These are phyloP conservation scores for Diachasmimorpha longicaudata DNA, from an alignment of 1,140 invertebrate genomes.

Conservation along the genomic window DNA sequence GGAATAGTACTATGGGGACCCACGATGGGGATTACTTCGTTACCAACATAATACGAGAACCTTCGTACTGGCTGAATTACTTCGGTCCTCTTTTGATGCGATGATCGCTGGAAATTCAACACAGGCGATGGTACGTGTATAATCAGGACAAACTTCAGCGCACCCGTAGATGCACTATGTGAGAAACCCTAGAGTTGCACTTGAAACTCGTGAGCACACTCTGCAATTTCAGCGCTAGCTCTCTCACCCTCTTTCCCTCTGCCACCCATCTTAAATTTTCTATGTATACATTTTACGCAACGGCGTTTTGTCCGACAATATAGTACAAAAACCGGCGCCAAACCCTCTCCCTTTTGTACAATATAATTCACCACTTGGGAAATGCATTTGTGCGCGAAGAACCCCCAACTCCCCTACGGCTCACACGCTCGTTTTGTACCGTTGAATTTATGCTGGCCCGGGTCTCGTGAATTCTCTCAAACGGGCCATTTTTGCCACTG, in stretches of 20 bases:
- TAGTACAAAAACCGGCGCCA: no score
- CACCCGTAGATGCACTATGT: not conserved
- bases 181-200: not conserved
- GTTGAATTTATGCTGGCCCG: not conserved
- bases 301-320: not conserved
- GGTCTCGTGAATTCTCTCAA: slow-evolving; percentile 13
- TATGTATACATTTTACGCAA: not conserved
- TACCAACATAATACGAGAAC: not conserved
- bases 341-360: not conserved
- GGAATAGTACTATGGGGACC: not conserved
- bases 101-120: not conserved
- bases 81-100: not conserved
- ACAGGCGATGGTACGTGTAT: not conserved
- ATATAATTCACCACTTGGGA: not conserved
- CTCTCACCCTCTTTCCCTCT: not conserved
- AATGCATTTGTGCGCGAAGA: not conserved
- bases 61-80: not conserved
- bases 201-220: not conserved
- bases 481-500: not conserved
- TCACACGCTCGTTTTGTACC: not conserved
- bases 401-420: not conserved
- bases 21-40: not conserved
- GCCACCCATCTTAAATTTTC: not conserved
- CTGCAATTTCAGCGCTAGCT: not conserved
- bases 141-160: not conserved